These are phyloP conservation scores for Macroglossus sobrinus DNA, from an alignment of 2,113 vertebrate genomes.

Conservation along the genomic window DNA sequence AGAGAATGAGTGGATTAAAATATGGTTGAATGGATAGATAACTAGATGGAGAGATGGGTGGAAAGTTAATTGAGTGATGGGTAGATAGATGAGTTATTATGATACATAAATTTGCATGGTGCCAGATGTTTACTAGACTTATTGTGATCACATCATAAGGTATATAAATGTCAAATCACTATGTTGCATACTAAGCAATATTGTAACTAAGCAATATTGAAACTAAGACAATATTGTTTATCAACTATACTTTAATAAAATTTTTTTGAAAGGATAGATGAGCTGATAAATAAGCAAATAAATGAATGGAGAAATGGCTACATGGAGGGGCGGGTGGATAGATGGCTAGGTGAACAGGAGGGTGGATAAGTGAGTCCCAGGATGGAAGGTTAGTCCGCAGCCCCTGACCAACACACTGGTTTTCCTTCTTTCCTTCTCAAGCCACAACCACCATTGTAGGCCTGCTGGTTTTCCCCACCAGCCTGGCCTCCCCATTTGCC, in stretches of 20 bases:
- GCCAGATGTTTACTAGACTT: not conserved
- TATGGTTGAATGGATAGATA: not conserved
- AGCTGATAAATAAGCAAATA: not conserved
- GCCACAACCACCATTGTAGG: conserved; percentile 34
- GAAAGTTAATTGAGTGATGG: too few species aligned
- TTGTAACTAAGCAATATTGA: too few species aligned
- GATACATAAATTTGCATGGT: not conserved
- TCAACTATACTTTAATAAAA: too few species aligned
- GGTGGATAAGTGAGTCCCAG: not conserved
- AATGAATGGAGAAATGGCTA: not conserved
- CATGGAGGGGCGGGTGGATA: not conserved
- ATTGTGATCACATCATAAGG: not conserved
- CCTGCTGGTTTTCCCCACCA: conserved; percentile 56
- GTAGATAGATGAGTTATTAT: not conserved
- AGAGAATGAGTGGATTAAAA: too few species aligned
- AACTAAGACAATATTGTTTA: not conserved
- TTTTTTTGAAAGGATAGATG: not conserved
- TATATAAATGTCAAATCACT: not conserved
- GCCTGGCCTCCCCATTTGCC: conserved; percentile 41
- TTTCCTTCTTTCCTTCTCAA: not conserved
- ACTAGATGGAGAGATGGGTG: not conserved
- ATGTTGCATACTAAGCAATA: too few species aligned
- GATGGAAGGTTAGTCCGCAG: not conserved
- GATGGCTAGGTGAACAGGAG: not conserved
- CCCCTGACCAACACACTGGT: not conserved